phyloP scores from a whole-genome alignment of 2,113 vertebrate genomes.

The Bettongia penicillata region DNA sequence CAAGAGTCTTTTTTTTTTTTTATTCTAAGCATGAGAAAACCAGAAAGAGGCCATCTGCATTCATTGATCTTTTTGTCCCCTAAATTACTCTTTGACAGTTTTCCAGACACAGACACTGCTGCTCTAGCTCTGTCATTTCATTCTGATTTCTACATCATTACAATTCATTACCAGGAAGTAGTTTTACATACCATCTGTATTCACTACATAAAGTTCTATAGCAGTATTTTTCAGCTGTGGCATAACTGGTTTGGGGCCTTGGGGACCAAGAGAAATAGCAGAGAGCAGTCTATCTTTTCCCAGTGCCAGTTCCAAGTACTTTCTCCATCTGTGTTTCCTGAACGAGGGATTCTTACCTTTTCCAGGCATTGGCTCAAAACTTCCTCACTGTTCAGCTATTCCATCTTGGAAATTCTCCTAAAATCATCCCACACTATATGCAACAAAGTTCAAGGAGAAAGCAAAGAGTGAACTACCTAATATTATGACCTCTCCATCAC shows the following conservation, averaged over 20 bases:
- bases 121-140: neutral
- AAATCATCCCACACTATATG: neutral
- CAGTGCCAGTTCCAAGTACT: neutral
- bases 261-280: neutral
- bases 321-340: neutral
- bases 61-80: neutral
- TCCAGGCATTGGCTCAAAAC: neutral
- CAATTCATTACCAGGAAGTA: neutral
- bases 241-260: neutral
- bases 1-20: constrained; percentile 18
- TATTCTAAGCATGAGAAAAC: neutral
- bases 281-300: no score
- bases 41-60: constrained; percentile 8
- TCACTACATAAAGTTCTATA: neutral
- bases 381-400: neutral
- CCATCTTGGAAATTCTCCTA: neutral
- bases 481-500: neutral
- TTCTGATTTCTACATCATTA: neutral
- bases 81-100: constrained; percentile 46
- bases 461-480: neutral
- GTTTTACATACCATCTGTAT: neutral
- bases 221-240: neutral
- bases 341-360: neutral
- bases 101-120: constrained; percentile 30
- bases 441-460: neutral